A percentile compares a stretch with the other conserved stretches of the same genome.
Evolutionary conservation across 2,888 invertebrate genomes (phyloP).

Genomic region (Cetonia aurata): DNA sequence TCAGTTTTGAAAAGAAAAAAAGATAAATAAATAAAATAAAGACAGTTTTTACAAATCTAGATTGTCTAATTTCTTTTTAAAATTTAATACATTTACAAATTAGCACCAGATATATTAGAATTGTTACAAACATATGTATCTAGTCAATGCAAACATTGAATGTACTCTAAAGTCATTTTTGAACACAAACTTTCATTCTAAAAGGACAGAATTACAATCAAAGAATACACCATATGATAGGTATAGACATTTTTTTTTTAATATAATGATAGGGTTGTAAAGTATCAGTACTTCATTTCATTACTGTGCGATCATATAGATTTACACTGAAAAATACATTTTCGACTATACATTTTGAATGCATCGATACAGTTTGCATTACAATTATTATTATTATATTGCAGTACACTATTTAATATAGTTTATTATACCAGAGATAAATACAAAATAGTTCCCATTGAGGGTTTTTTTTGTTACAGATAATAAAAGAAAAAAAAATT

Average conservation of each 20-base stretch:
- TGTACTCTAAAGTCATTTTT: too few relatives aligned
- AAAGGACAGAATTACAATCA: neutral
- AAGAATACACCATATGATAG: constrained; percentile 19
- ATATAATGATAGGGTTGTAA: constrained; percentile 7
- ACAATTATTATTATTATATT: constrained; percentile 19
- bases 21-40: too few relatives aligned
- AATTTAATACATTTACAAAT: constrained; percentile 16
- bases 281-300: too few relatives aligned
- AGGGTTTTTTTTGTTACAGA: too few relatives aligned
- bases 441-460: constrained; percentile 2
- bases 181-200: constrained; percentile 10
- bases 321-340: too few relatives aligned
- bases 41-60: neutral
- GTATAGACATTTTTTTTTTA: constrained; percentile 12
- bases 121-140: constrained; percentile 5
- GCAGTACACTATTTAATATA: neutral
- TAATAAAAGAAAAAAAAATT: too few relatives aligned
- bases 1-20: neutral
- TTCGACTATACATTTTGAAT: too few relatives aligned
- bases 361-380: neutral
- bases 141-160: constrained; percentile 15
- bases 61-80: neutral
- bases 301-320: too few relatives aligned
- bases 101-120: constrained; percentile 26
- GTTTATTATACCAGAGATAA: too few relatives aligned